phyloP scores from a whole-genome alignment of 1,140 invertebrate genomes.

The Bombus sylvicola region DNA sequence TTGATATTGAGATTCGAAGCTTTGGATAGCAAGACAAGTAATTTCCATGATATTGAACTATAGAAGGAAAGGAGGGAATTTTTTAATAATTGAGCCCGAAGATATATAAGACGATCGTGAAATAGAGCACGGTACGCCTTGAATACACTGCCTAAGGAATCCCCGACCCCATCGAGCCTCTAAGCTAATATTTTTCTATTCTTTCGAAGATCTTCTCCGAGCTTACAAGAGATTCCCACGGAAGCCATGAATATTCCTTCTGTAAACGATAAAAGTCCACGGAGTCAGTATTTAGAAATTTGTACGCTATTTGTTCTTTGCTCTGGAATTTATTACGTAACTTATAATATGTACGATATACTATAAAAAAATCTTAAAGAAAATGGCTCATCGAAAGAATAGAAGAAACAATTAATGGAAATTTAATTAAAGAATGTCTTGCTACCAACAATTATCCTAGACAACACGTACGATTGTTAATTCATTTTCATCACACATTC shows the following conservation, averaged over 20 bases:
- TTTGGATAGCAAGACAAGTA: conserved; percentile 63
- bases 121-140: conserved; percentile 60
- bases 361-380: no score
- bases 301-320: background rate
- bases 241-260: conserved; percentile 56
- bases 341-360: no score
- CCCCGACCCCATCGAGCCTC: conserved; percentile 57
- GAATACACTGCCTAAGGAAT: conserved; percentile 66
- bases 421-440: no score
- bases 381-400: no score
- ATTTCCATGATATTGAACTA: conserved; percentile 66
- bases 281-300: background rate
- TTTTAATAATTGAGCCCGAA: conserved; percentile 62
- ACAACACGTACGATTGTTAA: no score
- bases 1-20: conserved; percentile 63
- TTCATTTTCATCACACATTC: no score
- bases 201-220: conserved; percentile 38
- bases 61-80: conserved; percentile 64
- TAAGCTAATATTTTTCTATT: conserved; percentile 67
- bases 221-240: conserved; percentile 48
- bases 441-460: no score
- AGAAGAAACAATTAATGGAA: no score
- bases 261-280: background rate
- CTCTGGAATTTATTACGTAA: background rate
- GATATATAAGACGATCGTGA: conserved; percentile 54